Base-by-base conservation (phyloP, 2,113 vertebrate species). In the Marcusenius ussheri region DNA sequence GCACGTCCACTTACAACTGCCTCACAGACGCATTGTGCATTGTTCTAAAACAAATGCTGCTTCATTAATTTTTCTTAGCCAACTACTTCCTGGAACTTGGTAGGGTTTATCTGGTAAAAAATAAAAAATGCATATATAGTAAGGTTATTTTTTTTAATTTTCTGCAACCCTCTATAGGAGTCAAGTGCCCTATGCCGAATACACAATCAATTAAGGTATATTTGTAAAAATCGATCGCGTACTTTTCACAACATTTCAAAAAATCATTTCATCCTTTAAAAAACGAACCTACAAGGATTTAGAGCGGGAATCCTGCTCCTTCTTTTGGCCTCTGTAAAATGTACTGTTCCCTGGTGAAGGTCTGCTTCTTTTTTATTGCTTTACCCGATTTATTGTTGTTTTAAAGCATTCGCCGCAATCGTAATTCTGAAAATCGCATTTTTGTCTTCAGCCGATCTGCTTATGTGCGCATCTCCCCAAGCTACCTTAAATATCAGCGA, bases 401-500 rank as follows among this genome's bases (percentile, higher is more conserved):
- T 80, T 35, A 42, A 77, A 77, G 35, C 56, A 62, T 62, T n/a
- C 21, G 24, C 56, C 56, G 74, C 74, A 31, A 39, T 27, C 27
- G 17, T 31, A 39, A 35, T 35, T 80, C 35, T 80, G 10, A 39
- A 80, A 80, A 80, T 80, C 4, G 17, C 66, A 46, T 74, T 70
- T 62, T 46, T 53, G 39, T 88, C 39, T 7, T 46, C 66, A 27
- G 62, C 46, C 88, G 31, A 2, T 27, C 13, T 8, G 35, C 83
- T n/a, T 13, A 21, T 70, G 39, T 31, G 39, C 62, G 95, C 90
- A 96, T 96, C 95, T 93, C 90, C 92, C 95, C 96, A 96, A 95
- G 96, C 96, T 96, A 96, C 96, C 96, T 96, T 96, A 96, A 96
- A 96, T 96, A 96, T 96, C 95, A 95, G 91, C 91, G 95, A 95